Evolutionary conservation across 1,140 invertebrate genomes (phyloP).

Genomic region (Triops longicaudatus): DNA sequence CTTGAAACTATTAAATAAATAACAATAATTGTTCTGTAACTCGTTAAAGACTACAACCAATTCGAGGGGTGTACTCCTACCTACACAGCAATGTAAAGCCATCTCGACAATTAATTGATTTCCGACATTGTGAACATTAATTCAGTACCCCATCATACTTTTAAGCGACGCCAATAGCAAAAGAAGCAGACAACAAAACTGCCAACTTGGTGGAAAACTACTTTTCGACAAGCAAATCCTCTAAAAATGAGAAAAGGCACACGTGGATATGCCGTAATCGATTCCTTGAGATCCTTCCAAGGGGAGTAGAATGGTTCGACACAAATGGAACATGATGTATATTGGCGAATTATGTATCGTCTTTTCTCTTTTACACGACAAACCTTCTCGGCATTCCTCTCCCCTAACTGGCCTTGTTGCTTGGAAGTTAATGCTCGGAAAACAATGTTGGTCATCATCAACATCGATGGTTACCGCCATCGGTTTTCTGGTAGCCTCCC

Average conservation of each 20-base stretch:
- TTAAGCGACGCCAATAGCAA: no score
- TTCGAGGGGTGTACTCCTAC: no score
- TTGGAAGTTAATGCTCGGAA: neutral
- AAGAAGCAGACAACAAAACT: no score
- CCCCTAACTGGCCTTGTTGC: neutral
- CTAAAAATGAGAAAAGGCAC: neutral
- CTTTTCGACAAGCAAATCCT: no score
- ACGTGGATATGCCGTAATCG: neutral
- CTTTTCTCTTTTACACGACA: neutral
- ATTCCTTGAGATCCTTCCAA: neutral
- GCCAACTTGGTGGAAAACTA: no score
- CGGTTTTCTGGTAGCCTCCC: neutral
- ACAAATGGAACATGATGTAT: neutral
- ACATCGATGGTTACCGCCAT: neutral
- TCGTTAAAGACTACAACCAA: no score
- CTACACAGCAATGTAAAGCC: no score
- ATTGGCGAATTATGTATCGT: neutral
- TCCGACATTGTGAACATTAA: no score
- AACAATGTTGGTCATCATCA: slow-evolving; percentile 5
- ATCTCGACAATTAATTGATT: no score
- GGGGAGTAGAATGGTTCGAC: neutral
- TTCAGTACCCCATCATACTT: no score
- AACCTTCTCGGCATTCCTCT: neutral
- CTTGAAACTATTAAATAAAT: no score
- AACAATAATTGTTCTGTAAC: no score